phyloP scores from a whole-genome alignment of 2,797 vertebrate genomes.

The Sebastes reedi region DNA sequence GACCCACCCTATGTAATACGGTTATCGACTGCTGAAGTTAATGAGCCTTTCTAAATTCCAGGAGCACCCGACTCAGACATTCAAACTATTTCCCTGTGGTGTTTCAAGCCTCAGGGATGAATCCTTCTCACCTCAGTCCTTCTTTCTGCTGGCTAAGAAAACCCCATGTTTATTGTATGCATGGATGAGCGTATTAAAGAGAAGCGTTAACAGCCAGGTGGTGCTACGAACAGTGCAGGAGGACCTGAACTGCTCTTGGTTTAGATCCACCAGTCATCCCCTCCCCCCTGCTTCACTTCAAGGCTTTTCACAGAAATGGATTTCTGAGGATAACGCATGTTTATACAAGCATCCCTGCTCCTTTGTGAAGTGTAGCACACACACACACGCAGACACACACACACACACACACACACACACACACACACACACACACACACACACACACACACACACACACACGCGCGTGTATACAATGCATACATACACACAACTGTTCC shows the following conservation, averaged over 20 bases:
- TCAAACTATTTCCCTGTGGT: slow-evolving; percentile 55
- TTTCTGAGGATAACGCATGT: slow-evolving; percentile 30
- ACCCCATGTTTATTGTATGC: slow-evolving; percentile 41
- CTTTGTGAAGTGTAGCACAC: neutral
- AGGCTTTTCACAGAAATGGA: slow-evolving; percentile 8
- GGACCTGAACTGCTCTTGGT: neutral
- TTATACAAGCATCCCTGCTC: slow-evolving; percentile 25
- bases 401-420: too few relatives aligned
- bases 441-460: neutral
- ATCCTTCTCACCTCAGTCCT: slow-evolving; percentile 32
- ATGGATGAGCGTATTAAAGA: slow-evolving; percentile 28
- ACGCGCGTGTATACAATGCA: neutral
- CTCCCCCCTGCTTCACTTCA: neutral
- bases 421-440: too few relatives aligned
- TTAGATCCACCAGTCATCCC: neutral
- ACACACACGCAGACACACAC: too few relatives aligned
- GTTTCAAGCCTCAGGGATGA: slow-evolving; percentile 35
- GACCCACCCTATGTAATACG: neutral
- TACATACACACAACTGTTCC: slow-evolving; percentile 23
- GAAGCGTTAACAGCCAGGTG: slow-evolving; percentile 28
- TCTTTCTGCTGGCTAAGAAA: slow-evolving; percentile 16
- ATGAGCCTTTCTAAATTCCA: slow-evolving; percentile 52
- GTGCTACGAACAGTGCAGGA: slow-evolving; percentile 1
- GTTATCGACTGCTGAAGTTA: slow-evolving; percentile 27
- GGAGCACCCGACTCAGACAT: slow-evolving; percentile 57